phyloP scores from a whole-genome alignment of 2,888 invertebrate species.

The Aromia moschata region DNA sequence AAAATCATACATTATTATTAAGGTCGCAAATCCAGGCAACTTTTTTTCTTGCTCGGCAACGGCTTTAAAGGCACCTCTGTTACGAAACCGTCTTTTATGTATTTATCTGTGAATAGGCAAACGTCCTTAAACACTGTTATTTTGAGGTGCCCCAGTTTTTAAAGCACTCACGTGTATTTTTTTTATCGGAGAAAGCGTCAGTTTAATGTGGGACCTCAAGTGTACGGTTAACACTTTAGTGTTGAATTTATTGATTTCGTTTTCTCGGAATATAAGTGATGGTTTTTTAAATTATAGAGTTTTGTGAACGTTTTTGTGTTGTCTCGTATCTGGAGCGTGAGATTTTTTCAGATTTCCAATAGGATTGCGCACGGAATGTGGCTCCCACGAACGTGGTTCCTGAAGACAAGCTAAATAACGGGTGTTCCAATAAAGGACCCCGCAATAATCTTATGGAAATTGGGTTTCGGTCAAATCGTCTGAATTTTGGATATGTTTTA shows the following conservation, averaged over 20 bases:
- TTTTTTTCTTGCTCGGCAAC: too few species aligned
- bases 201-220: conserved; percentile 10
- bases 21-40: too few species aligned
- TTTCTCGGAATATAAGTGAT: not conserved
- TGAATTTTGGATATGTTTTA: too few species aligned
- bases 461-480: too few species aligned
- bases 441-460: too few species aligned
- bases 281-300: conserved; percentile 3
- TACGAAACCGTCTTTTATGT: conserved; percentile 21
- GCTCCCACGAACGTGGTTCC: too few species aligned
- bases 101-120: conserved; percentile 30
- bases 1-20: too few species aligned
- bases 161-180: conserved; percentile 26
- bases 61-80: too few species aligned
- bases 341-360: conserved; percentile 9
- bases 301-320: not conserved
- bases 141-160: conserved; percentile 37
- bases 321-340: conserved; percentile 17
- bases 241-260: conserved; percentile 17
- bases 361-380: too few species aligned
- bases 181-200: conserved; percentile 36
- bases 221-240: conserved; percentile 11
- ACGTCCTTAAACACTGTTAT: conserved; percentile 35
- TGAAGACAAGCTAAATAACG: too few species aligned
- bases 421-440: too few species aligned